Conservation (phyloP, 1,140 invertebrate species). For the Parasteatoda tepidariorum region DNA sequence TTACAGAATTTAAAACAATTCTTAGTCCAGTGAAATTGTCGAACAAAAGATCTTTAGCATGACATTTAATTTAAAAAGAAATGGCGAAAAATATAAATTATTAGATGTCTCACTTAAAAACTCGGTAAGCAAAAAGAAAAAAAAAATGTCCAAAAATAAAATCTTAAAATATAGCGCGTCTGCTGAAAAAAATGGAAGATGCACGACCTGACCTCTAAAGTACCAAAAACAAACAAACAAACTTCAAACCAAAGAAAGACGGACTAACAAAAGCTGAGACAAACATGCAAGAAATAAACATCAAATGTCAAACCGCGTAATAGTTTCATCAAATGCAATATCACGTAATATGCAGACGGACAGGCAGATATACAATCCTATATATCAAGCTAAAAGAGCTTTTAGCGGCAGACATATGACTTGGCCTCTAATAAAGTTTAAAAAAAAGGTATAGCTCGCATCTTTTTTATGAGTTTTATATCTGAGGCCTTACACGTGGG, state of each 20-base stretch:
- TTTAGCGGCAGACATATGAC: conserved; percentile 16
- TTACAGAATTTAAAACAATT: too few species aligned
- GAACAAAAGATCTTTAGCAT: too few species aligned
- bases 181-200: too few species aligned
- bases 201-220: neutral
- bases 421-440: neutral
- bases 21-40: too few species aligned
- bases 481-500: conserved; percentile 1
- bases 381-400: conserved; percentile 33
- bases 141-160: too few species aligned
- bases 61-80: too few species aligned
- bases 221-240: neutral
- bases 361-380: neutral
- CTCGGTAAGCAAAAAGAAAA: too few species aligned
- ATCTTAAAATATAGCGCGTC: too few species aligned
- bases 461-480: conserved; percentile 17
- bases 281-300: neutral
- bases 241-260: neutral
- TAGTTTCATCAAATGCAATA: conserved; percentile 29
- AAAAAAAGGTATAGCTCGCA: neutral
- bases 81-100: too few species aligned
- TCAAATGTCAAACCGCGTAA: conserved; percentile 17
- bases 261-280: neutral
- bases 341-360: conserved; percentile 24
- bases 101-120: too few species aligned